phyloP scores from a whole-genome alignment of 2,888 invertebrate species.

The Aleiodes alternator region DNA sequence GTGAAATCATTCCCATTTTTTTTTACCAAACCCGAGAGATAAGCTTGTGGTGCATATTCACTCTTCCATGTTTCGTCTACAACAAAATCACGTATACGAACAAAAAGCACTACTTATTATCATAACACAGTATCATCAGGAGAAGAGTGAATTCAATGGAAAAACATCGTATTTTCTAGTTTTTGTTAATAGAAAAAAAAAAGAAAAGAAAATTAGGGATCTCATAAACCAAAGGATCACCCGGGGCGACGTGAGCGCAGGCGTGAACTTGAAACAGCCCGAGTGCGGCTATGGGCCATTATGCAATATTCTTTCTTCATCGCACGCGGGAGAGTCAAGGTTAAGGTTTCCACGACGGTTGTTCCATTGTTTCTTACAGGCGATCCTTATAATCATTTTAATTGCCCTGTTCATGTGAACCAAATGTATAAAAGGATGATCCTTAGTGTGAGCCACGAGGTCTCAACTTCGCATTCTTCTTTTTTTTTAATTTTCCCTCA shows the following conservation, averaged over 20 bases:
- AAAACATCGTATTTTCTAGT: too few species aligned
- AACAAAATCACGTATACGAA: too few species aligned
- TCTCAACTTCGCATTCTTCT: background rate
- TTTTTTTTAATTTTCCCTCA: constrained; percentile 12
- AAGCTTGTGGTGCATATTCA: too few species aligned
- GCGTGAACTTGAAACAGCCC: constrained; percentile 55
- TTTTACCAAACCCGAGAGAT: too few species aligned
- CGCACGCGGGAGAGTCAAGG: constrained; percentile 64
- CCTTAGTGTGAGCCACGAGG: background rate
- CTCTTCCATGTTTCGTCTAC: too few species aligned
- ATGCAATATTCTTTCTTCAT: constrained; percentile 64
- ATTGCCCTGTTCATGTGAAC: constrained; percentile 29
- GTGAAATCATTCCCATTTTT: background rate
- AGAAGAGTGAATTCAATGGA: too few species aligned
- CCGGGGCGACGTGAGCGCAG: constrained; percentile 36
- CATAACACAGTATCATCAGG: too few species aligned
- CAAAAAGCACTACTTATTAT: too few species aligned
- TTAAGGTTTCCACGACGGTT: constrained; percentile 65
- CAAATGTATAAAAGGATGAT: constrained; percentile 25
- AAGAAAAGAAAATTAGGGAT: background rate
- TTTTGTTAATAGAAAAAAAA: too few species aligned
- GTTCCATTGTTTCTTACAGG: constrained; percentile 37
- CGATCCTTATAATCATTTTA: constrained; percentile 36
- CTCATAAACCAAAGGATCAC: constrained; percentile 30
- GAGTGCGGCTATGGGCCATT: constrained; percentile 61